Conservation (phyloP, 2,113 vertebrate species). For the Heptranchias perlo region DNA sequence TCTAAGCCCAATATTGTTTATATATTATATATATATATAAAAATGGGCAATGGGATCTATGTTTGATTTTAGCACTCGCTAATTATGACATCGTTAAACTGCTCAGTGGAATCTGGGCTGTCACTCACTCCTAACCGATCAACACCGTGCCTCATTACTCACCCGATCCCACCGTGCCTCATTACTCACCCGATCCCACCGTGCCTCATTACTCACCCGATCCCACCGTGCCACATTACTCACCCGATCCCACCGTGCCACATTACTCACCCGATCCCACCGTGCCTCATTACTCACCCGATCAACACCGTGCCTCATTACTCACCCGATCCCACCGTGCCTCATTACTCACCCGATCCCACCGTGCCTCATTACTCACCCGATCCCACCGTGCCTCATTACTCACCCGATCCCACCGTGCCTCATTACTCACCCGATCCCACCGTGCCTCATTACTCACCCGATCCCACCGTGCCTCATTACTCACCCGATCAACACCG, state of each 20-base stretch:
- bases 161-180: conserved; percentile 58
- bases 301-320: conserved; percentile 47
- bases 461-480: conserved; percentile 49
- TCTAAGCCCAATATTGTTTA: neutral
- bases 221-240: conserved; percentile 53
- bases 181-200: conserved; percentile 67
- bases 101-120: neutral
- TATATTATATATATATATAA: neutral
- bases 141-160: conserved; percentile 49
- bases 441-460: conserved; percentile 58
- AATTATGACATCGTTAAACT: neutral
- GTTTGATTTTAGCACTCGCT: neutral
- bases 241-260: conserved; percentile 59
- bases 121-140: neutral
- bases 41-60: too few relatives aligned
- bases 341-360: conserved; percentile 67
- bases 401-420: conserved; percentile 67
- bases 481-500: conserved; percentile 67
- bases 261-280: conserved; percentile 67
- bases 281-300: conserved; percentile 62
- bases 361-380: conserved; percentile 58
- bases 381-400: conserved; percentile 49
- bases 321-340: conserved; percentile 65
- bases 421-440: conserved; percentile 67
- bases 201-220: conserved; percentile 62